Conservation (phyloP, 2,797 vertebrate genomes). For the Phoebastria nigripes region DNA sequence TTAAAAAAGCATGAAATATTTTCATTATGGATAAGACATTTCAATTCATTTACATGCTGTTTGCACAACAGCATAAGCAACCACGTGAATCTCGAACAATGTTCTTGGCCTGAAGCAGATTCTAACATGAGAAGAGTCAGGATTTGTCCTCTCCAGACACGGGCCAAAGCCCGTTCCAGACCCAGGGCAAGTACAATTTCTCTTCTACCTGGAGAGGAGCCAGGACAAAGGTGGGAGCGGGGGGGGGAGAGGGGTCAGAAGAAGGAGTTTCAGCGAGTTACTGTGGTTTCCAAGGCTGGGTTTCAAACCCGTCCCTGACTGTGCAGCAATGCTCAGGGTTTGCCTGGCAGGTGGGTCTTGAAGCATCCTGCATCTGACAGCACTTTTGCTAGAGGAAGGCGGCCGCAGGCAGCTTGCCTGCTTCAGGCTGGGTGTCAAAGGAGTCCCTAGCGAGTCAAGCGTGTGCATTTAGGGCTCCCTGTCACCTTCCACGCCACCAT, state of each 20-base stretch:
- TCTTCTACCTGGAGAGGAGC: background rate
- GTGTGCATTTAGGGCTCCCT: background rate
- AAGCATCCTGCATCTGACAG: background rate
- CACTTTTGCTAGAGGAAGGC: background rate
- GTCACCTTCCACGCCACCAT: background rate
- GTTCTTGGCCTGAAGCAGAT: conserved; percentile 57
- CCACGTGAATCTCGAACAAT: conserved; percentile 17
- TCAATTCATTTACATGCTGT: conserved; percentile 69
- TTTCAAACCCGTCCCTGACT: background rate
- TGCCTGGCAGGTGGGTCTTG: background rate
- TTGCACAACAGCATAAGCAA: conserved; percentile 61
- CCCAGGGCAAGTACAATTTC: background rate
- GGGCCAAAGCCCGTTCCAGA: background rate
- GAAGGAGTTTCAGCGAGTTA: background rate
- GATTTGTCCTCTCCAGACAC: background rate
- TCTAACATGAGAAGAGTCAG: background rate
- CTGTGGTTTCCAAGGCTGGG: background rate
- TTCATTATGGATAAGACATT: conserved; percentile 68
- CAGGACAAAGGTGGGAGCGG: background rate
- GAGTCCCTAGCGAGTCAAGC: background rate
- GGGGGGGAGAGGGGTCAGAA: background rate
- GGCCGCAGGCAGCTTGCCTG: background rate
- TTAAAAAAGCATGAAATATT: conserved; percentile 79
- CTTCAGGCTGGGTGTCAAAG: background rate
- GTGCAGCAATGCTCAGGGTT: background rate